A percentile compares a stretch with the other conserved stretches of the same genome.
Evolutionary conservation across 2,113 vertebrate species (phyloP).

Genomic region (Grantiella picta): DNA sequence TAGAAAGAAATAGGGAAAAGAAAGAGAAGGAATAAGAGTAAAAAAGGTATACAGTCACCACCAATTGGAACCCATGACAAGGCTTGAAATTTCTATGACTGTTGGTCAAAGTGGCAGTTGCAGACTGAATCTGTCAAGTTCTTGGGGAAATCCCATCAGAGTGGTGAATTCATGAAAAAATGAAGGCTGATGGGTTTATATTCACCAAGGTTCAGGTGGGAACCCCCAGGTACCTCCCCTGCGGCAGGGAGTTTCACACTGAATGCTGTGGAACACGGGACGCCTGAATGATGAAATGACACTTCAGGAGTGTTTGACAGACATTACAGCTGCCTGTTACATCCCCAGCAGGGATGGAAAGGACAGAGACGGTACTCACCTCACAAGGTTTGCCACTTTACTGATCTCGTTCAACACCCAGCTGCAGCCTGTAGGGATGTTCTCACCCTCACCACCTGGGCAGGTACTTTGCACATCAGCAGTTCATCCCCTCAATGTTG

Average conservation of each 20-base stretch:
- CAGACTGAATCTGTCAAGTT: neutral
- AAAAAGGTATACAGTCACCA: neutral
- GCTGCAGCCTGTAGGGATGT: neutral
- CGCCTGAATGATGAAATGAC: neutral
- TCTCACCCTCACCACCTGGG: neutral
- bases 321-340: neutral
- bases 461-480: rapidly evolving
- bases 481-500: neutral
- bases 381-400: neutral
- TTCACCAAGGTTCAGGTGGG: neutral
- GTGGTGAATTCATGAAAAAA: neutral
- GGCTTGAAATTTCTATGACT: neutral
- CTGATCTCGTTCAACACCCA: rapidly evolving
- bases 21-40: neutral
- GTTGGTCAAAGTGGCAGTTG: neutral
- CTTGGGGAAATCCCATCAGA: neutral
- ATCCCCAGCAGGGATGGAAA: neutral
- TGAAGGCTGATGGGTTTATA: neutral
- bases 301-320: neutral
- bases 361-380: rapidly evolving
- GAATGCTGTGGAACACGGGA: neutral
- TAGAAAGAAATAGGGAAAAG: neutral
- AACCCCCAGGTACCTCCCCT: neutral
- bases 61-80: rapidly evolving
- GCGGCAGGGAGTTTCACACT: neutral